These are phyloP conservation scores for Apodemia duryi DNA, from an alignment of 2,888 invertebrate species.

Conservation along the genomic window DNA sequence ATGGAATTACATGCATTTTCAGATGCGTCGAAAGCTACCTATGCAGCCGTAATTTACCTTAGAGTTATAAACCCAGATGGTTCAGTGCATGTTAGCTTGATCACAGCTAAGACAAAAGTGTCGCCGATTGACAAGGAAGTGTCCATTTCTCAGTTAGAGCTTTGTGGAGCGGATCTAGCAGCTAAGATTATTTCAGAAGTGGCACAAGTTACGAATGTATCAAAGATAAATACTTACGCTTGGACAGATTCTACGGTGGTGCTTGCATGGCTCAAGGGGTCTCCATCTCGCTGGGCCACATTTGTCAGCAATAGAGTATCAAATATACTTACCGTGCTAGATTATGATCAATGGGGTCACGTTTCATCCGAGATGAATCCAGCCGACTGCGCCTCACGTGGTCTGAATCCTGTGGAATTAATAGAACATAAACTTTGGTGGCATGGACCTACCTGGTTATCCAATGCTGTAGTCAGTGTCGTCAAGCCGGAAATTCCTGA, in stretches of 20 bases:
- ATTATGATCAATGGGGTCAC: constrained; percentile 23
- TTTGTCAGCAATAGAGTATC: constrained; percentile 29
- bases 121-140: constrained; percentile 20
- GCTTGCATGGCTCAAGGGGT: constrained; percentile 26
- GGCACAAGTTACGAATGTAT: constrained; percentile 15
- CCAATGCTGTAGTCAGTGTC: too few relatives aligned
- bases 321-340: constrained; percentile 28
- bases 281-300: constrained; percentile 19
- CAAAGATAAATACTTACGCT: constrained; percentile 18
- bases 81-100: constrained; percentile 2
- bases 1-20: constrained; percentile 30
- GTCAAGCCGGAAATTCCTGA: neutral
- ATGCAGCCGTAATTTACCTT: constrained; percentile 30
- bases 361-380: constrained; percentile 32
- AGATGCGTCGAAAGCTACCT: constrained; percentile 30
- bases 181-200: constrained; percentile 19
- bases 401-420: constrained; percentile 1
- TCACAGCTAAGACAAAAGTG: constrained; percentile 25
- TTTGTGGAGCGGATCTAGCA: constrained; percentile 15
- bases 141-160: constrained; percentile 18
- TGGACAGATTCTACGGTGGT: constrained; percentile 22
- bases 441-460: constrained; percentile 17
- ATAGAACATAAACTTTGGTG: constrained; percentile 9
- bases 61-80: constrained; percentile 20
- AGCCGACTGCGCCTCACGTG: constrained; percentile 29